phyloP scores from a whole-genome alignment of 2,113 vertebrate species.

The Hippocampus zosterae region DNA sequence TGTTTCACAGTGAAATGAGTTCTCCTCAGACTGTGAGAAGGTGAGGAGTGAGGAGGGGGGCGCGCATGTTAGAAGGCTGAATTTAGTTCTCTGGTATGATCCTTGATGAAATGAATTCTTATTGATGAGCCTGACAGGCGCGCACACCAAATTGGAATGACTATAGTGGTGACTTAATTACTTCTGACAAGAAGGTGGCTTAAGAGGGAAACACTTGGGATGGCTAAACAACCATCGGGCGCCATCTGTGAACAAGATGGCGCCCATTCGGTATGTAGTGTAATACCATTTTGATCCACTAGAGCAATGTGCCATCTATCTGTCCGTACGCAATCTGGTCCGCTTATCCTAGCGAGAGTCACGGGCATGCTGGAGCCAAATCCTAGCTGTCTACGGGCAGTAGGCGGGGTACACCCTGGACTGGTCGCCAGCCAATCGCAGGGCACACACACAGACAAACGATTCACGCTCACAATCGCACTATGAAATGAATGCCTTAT shows the following conservation, averaged over 20 bases:
- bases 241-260: constrained; percentile 23
- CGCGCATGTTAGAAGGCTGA: constrained; percentile 41
- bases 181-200: constrained; percentile 48
- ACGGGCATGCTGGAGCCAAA: too few relatives aligned
- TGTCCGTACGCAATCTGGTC: too few relatives aligned
- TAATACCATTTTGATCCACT: too few relatives aligned
- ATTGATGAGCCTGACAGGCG: constrained; percentile 64
- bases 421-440: too few relatives aligned
- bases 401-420: too few relatives aligned
- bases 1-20: constrained; percentile 66
- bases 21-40: constrained; percentile 55
- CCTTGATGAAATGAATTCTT: constrained; percentile 69
- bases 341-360: too few relatives aligned
- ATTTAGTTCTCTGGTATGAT: constrained; percentile 57
- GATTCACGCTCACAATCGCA: too few relatives aligned
- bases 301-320: too few relatives aligned
- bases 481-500: too few relatives aligned
- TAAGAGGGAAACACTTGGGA: constrained; percentile 31
- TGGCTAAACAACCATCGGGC: too few relatives aligned
- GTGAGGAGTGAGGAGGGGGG: constrained; percentile 41
- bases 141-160: constrained; percentile 34
- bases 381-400: too few relatives aligned
- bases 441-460: too few relatives aligned
- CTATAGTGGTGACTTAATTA: constrained; percentile 61
- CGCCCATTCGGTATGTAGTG: constrained; percentile 19